Percentiles rank a stretch among this genome's conserved stretches.
Evolutionary conservation across 2,888 invertebrate species (phyloP).

Genomic region (Tetramorium bicarinatum): DNA sequence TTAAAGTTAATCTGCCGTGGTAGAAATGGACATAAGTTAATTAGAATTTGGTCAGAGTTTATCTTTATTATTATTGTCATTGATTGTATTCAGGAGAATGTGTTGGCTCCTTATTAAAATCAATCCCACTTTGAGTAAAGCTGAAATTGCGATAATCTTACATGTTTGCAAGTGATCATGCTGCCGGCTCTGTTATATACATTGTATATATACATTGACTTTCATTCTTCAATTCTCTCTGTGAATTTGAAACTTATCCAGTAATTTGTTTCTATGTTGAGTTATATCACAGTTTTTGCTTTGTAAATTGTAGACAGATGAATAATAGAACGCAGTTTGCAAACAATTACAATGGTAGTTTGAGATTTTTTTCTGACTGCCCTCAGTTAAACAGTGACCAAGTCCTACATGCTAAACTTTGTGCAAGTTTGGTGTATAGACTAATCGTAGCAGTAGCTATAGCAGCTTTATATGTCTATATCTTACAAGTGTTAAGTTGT

Average conservation of each 20-base stretch:
- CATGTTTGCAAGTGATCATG: neutral
- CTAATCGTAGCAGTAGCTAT: neutral
- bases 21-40: neutral
- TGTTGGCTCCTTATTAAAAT: neutral
- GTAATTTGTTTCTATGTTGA: neutral
- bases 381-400: neutral
- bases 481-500: neutral
- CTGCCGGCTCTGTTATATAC: neutral
- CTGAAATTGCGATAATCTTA: neutral
- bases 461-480: constrained; percentile 6
- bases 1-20: too few species aligned
- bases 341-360: constrained; percentile 9
- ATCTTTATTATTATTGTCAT: neutral
- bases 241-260: constrained; percentile 4
- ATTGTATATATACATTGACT: neutral
- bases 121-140: neutral
- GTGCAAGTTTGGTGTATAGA: neutral
- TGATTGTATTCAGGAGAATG: neutral
- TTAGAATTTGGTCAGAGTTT: neutral
- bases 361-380: constrained; percentile 19
- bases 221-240: neutral
- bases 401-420: constrained; percentile 21
- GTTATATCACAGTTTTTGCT: neutral
- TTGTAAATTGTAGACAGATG: neutral
- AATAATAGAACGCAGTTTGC: constrained; percentile 20